Percentiles rank a stretch among this genome's conserved stretches.
phyloP scores from a whole-genome alignment of 2,888 invertebrate species.

The Rugalucina vietnamica region DNA sequence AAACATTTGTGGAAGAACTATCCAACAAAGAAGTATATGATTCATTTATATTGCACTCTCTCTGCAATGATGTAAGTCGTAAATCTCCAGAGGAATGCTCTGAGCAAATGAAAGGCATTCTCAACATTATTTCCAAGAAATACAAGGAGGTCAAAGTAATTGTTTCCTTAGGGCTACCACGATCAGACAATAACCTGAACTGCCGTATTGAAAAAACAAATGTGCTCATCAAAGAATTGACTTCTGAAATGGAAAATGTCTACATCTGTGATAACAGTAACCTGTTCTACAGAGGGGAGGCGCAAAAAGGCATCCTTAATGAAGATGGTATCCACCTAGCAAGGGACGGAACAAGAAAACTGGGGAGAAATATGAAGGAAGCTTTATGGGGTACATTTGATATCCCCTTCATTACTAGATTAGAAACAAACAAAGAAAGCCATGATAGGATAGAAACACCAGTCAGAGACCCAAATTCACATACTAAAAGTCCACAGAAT shows the following conservation, averaged over 20 bases:
- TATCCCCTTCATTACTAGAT: neutral
- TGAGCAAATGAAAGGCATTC: neutral
- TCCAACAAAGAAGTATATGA: neutral
- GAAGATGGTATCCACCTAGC: neutral
- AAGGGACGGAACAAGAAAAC: neutral
- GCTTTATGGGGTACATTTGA: neutral
- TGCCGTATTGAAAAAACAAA: neutral
- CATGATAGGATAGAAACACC: neutral
- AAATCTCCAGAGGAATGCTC: neutral
- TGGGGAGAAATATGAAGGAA: neutral
- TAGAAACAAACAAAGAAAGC: neutral
- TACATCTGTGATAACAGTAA: neutral
- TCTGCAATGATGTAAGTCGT: neutral
- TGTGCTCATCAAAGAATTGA: neutral
- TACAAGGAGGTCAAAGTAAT: neutral
- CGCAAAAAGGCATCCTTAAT: neutral
- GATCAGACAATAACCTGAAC: neutral
- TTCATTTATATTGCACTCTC: neutral
- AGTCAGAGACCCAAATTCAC: neutral
- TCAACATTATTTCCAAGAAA: neutral
- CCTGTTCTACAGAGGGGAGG: neutral
- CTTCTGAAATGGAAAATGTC: neutral
- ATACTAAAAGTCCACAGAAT: neutral
- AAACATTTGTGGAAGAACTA: neutral
- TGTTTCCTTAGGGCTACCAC: neutral